Conservation (phyloP, 2,797 vertebrate species). For the Mus spretus region DNA sequence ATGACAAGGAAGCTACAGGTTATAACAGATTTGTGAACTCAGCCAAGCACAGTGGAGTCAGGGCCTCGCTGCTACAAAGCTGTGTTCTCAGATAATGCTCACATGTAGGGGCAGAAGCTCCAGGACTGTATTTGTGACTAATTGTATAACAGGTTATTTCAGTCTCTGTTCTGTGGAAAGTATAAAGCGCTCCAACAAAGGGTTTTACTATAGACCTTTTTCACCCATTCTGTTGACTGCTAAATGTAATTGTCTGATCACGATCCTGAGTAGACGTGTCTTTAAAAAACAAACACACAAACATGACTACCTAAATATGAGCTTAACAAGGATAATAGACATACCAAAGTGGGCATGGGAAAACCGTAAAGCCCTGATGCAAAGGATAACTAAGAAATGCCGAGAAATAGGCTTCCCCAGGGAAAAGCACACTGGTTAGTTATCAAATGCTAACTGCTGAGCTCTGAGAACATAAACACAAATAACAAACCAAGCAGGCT, state of each 20-base stretch:
- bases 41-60: conserved; percentile 92
- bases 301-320: neutral
- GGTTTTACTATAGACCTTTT: neutral
- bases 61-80: neutral
- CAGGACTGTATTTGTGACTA: neutral
- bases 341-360: neutral
- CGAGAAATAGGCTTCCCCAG: neutral
- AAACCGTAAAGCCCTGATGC: neutral
- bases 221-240: neutral
- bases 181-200: neutral
- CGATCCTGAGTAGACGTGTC: neutral
- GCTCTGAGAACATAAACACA: neutral
- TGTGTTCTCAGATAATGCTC: neutral
- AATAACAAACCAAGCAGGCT: neutral
- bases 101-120: neutral
- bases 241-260: neutral
- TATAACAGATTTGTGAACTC: conserved; percentile 96
- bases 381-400: neutral
- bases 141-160: neutral
- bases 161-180: neutral
- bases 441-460: neutral
- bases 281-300: neutral
- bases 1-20: conserved; percentile 98
- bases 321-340: neutral
- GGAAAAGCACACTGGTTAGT: neutral